Conservation (phyloP, 2,113 vertebrate genomes). For the Eptatretus burgeri region DNA sequence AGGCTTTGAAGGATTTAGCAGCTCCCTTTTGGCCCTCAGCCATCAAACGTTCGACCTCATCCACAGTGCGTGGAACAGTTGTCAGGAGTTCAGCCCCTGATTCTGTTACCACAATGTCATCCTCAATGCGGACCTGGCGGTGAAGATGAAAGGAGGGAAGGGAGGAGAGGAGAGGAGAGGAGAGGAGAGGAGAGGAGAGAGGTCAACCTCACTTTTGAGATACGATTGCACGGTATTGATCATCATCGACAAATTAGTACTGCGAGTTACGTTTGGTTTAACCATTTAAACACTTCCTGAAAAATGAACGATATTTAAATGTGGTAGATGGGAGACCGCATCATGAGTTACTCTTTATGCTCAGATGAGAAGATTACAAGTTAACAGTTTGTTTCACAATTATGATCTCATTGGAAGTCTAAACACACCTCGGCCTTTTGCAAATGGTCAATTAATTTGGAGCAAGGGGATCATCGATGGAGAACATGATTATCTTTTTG, state of each 20-base stretch:
- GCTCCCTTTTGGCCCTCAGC: slow-evolving; percentile 13
- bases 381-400: no score
- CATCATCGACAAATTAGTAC: not conserved
- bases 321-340: not conserved
- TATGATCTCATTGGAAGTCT: no score
- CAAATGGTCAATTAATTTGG: no score
- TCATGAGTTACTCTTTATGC: no score
- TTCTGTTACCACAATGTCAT: slow-evolving; percentile 43
- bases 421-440: no score
- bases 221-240: not conserved
- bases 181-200: not conserved
- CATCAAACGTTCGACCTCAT: slow-evolving; percentile 74
- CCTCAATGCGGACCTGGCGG: slow-evolving; percentile 61
- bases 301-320: no score
- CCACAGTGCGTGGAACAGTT: slow-evolving; percentile 59
- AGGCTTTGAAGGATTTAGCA: not conserved
- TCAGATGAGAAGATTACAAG: no score
- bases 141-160: not conserved
- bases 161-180: not conserved
- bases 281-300: no score
- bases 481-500: no score
- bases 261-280: not conserved
- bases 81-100: slow-evolving; percentile 48
- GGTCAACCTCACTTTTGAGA: not conserved
- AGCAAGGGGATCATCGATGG: no score